Evolutionary conservation across 2,888 invertebrate species (phyloP), one percentile per base, ranked within the genome.

Genomic region (Diarsia brunnea): DNA sequence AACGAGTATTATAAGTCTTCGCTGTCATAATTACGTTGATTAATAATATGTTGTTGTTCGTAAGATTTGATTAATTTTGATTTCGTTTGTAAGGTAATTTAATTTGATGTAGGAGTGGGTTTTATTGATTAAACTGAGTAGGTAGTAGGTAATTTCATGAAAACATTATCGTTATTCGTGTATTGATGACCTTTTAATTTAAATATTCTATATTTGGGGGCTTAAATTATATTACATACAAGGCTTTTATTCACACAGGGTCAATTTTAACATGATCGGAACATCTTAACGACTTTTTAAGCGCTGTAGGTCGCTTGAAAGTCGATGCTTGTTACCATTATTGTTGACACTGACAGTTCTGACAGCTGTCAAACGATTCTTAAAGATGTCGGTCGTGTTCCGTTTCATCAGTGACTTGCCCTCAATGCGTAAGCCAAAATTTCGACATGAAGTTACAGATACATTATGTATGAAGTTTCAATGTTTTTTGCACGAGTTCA

Each of bases 61-160:
- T 55, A 43, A 31, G 12, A 24, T 43, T 71, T 77, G 8, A 72
- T 72, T 45, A 51, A 16, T 51, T 77, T 79, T 24, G n/a, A 55
- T 24, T 55, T 43, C 16, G 21, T 21, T 71, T 43, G 11, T 8
- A 38, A 31, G 31, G 24, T 31, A 27, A 73, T 49, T 55, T 16
- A 24, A 49, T 51, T 65, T n/a, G 43, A n/a, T 24, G 12, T 49
- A 0, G 11, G 24, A 1, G 14, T 38, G 16, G 11, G 49, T 24
- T 49, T 38, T 21, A 49, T 60, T 65, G 14, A 80, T 73, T 51
- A 19, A 51, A 45, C 60, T 55, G 24, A 19, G 24, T 58, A 4
- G 14, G 53, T 27, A 27, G 55, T 7, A 55, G 21, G 27, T 38
- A 27, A 45, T n/a, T 16, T 38, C 0, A 45, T 16, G 12, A 68